Base-by-base conservation (phyloP, 1,140 invertebrate species). In the Ceratina australensis region DNA sequence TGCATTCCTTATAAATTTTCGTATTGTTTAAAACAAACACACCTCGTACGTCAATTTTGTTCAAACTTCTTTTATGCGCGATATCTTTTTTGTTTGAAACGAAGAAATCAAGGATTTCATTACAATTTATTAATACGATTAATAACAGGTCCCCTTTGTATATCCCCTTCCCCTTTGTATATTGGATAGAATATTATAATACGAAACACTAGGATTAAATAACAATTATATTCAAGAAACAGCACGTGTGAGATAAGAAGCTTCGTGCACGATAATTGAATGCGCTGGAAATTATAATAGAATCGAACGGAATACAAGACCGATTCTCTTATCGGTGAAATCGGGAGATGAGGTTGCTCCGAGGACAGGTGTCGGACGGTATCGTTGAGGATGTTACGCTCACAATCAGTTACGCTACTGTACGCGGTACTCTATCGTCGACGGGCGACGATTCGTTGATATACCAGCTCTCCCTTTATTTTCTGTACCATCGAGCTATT, bases 271-370 rank as follows among this genome's bases (percentile, higher is more conserved):
- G 13, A 56, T 33, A 68, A 66, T 52, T 15, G 20, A 72, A 22
- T 57, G 24, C 50, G 28, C 3, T 15, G 22, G 22, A 47, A 15
- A 50, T 26, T 8, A 1, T 63, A 33, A 18, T 47, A 28, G 52
- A 28, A 65, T 52, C 8, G 52, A 61, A 56, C 15, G 57, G 4
- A 50, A 56, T 18, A 24, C 71, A 65, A 74, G 42, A 72, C 13
- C 10, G 71, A 59, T 24, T 84, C 52, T 61, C 28, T 81, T 85
- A 85, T 85, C 83, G 60, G 77, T 16, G n/a, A 52, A 66, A 84
- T 78, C 69, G 22, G 28, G 49, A 68, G 56, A 75, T 56, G 52
- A 59, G 72, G 52, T 72, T 68, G 57, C 26, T 28, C 49, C 28
- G 66, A 66, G 26, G 67, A 33, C 61, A 78, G 63, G 54, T 81